These are phyloP conservation scores for Torymus aiolomorphi DNA, from an alignment of 2,888 invertebrate genomes.

Conservation along the genomic window DNA sequence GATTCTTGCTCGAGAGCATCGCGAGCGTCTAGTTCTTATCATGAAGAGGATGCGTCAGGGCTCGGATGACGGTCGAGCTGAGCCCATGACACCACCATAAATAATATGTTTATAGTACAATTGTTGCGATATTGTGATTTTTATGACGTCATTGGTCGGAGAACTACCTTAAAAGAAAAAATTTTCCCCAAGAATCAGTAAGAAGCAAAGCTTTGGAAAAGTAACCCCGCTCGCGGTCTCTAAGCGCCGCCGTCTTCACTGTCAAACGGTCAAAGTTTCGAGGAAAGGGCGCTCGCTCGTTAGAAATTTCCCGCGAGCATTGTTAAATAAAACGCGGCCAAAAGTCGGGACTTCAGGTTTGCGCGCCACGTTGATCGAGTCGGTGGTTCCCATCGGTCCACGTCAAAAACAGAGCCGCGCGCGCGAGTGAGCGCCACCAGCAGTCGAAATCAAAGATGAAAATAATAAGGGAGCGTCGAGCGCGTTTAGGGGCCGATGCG, in stretches of 20 bases:
- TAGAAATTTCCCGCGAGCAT: slow-evolving; percentile 36
- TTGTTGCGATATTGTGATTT: too few species aligned
- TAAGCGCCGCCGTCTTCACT: neutral
- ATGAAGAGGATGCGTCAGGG: too few species aligned
- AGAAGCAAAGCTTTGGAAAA: slow-evolving; percentile 3
- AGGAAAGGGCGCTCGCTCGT: slow-evolving; percentile 2
- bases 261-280: slow-evolving; percentile 51
- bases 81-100: too few species aligned
- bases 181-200: slow-evolving; percentile 22
- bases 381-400: slow-evolving; percentile 62
- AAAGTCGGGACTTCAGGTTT: slow-evolving; percentile 9
- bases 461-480: slow-evolving; percentile 61
- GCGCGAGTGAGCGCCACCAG: slow-evolving; percentile 28
- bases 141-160: too few species aligned
- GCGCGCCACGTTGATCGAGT: slow-evolving; percentile 21
- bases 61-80: too few species aligned
- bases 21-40: too few species aligned
- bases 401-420: slow-evolving; percentile 64
- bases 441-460: slow-evolving; percentile 69
- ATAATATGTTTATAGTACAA: too few species aligned
- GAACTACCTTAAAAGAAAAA: too few species aligned
- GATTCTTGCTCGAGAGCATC: too few species aligned
- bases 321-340: slow-evolving; percentile 29
- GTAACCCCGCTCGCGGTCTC: neutral
- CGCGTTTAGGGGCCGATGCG: slow-evolving; percentile 33